Conservation (phyloP, 2,113 vertebrate species). For the Sphaerodactylus townsendi region DNA sequence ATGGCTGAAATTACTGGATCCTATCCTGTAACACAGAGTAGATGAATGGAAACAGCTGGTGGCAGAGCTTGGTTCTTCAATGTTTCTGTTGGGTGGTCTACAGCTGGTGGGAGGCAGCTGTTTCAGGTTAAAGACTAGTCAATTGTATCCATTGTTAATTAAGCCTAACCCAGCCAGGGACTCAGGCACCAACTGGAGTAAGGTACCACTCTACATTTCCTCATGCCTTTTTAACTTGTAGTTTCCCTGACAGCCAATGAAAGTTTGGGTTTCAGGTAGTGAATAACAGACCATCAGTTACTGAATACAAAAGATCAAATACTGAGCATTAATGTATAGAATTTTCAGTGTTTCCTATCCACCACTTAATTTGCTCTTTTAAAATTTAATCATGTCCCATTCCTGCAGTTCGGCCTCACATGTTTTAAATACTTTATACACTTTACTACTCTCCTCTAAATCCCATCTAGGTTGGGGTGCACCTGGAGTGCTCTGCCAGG, state of each 20-base stretch:
- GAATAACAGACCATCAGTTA: neutral
- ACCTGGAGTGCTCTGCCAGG: neutral
- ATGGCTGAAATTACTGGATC: neutral
- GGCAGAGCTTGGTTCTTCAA: neutral
- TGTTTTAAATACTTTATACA: neutral
- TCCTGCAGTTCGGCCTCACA: neutral
- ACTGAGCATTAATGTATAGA: neutral
- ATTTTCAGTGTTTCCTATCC: neutral
- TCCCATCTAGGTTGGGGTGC: neutral
- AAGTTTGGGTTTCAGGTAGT: neutral
- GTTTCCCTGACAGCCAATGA: neutral
- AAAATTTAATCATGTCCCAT: neutral
- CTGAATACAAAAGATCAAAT: neutral
- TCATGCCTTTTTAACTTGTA: neutral
- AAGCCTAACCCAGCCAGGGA: neutral
- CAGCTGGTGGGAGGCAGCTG: neutral
- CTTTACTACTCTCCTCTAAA: neutral
- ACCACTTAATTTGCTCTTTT: neutral
- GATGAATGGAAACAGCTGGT: neutral
- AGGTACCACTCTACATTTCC: neutral
- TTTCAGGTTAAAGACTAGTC: neutral
- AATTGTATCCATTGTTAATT: slow-evolving; percentile 5
- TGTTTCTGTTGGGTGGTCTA: neutral
- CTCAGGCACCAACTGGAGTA: neutral
- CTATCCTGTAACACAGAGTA: neutral